phyloP scores from a whole-genome alignment of 2,888 invertebrate species.

The Gasteruption jaculator region DNA sequence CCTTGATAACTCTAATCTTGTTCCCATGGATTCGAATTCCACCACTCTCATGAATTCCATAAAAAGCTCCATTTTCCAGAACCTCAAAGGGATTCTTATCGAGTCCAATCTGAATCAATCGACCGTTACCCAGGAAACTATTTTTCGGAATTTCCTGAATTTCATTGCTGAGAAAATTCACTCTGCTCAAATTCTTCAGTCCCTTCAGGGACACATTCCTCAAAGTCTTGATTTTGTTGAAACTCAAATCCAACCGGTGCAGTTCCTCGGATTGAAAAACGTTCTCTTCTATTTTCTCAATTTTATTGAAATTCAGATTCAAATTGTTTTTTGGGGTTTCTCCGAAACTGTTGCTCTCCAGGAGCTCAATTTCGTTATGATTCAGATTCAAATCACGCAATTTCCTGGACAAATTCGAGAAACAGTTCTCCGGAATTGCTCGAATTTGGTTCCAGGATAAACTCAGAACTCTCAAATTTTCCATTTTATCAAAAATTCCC shows the following conservation, averaged over 20 bases:
- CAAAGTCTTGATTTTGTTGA: conserved; percentile 15
- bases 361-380: conserved; percentile 44
- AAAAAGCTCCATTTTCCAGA: conserved; percentile 33
- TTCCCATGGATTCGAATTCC: conserved; percentile 10
- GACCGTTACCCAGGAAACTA: conserved; percentile 47
- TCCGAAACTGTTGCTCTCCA: conserved; percentile 45
- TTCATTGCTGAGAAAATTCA: conserved; percentile 46
- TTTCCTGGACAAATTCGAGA: conserved; percentile 38
- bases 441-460: conserved; percentile 44
- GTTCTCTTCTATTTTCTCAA: conserved; percentile 39
- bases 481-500: conserved; percentile 44
- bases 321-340: conserved; percentile 43
- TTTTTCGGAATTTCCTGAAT: conserved; percentile 46
- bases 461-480: conserved; percentile 45
- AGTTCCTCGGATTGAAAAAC: conserved; percentile 17
- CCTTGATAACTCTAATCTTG: conserved; percentile 17
- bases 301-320: conserved; percentile 48
- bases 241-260: conserved; percentile 18
- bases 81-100: conserved; percentile 43
- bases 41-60: too few relatives aligned
- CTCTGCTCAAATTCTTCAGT: conserved; percentile 43
- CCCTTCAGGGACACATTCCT: conserved; percentile 45
- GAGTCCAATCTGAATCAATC: conserved; percentile 44
- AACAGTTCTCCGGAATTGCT: conserved; percentile 41
- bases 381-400: conserved; percentile 47